Conservation (phyloP, 2,113 vertebrate genomes). For the Melanerpes aurifrons region DNA sequence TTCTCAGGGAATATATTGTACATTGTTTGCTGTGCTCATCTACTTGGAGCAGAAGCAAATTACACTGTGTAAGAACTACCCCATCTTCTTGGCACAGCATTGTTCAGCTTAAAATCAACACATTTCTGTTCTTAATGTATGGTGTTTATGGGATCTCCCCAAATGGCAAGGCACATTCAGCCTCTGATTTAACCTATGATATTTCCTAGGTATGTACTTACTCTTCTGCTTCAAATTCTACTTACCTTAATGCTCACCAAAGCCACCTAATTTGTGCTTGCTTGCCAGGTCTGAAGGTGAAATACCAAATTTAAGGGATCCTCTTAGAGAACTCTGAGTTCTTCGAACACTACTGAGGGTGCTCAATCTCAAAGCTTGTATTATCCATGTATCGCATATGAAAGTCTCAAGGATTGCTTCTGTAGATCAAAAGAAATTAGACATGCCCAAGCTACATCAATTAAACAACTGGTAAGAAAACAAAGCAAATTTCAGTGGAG, state of each 20-base stretch:
- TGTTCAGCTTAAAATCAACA: not conserved
- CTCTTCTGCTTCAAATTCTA: not conserved
- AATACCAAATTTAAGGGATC: not conserved
- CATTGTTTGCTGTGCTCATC: not conserved
- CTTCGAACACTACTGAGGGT: not conserved
- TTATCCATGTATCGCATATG: accelerated
- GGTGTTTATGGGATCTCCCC: not conserved
- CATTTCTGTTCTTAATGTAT: not conserved
- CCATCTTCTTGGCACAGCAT: not conserved
- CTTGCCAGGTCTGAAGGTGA: not conserved
- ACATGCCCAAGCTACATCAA: not conserved
- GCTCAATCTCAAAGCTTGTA: not conserved
- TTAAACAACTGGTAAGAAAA: not conserved
- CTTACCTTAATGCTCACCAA: not conserved
- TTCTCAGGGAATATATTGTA: not conserved
- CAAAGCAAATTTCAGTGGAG: not conserved
- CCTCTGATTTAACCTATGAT: not conserved
- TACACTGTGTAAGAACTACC: not conserved
- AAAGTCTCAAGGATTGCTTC: not conserved
- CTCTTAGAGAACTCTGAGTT: not conserved
- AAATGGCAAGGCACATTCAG: not conserved
- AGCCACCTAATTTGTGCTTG: accelerated
- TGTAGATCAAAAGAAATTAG: not conserved
- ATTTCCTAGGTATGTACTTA: not conserved
- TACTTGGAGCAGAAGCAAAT: not conserved